These are phyloP conservation scores for Microtus oregoni DNA, from an alignment of 2,113 vertebrate species.

Conservation along the genomic window DNA sequence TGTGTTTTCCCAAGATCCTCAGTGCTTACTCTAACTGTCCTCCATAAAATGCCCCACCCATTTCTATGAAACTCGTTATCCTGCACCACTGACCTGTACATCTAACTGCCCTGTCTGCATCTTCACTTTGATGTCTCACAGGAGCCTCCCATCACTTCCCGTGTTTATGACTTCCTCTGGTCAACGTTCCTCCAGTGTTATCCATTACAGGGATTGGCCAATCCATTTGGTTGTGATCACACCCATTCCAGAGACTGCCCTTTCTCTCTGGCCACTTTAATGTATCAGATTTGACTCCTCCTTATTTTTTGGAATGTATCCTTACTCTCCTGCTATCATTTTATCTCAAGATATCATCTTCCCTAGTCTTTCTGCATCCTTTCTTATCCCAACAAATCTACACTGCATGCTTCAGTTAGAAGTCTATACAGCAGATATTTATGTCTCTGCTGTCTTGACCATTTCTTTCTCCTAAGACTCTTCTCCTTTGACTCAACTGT, in stretches of 20 bases:
- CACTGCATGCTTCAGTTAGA: neutral
- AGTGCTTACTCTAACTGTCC: neutral
- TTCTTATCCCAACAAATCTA: neutral
- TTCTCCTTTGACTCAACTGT: constrained; percentile 15
- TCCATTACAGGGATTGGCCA: neutral
- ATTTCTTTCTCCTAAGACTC: neutral
- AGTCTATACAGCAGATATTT: neutral
- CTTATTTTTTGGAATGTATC: neutral
- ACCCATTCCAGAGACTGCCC: neutral
- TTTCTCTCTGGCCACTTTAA: neutral
- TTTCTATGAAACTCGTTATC: neutral
- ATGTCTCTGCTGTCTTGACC: neutral
- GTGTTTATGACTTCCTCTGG: constrained; percentile 18
- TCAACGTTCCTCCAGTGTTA: neutral
- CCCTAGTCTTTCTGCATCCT: neutral
- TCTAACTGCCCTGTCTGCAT: neutral
- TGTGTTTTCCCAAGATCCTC: neutral
- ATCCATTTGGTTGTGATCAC: neutral
- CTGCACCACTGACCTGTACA: neutral
- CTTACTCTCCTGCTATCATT: neutral
- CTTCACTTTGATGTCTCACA: neutral
- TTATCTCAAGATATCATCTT: neutral
- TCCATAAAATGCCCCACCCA: neutral
- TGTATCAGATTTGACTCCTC: neutral
- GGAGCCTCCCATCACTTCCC: neutral